phyloP scores from a whole-genome alignment of 2,797 vertebrate species.

The Sparus aurata region DNA sequence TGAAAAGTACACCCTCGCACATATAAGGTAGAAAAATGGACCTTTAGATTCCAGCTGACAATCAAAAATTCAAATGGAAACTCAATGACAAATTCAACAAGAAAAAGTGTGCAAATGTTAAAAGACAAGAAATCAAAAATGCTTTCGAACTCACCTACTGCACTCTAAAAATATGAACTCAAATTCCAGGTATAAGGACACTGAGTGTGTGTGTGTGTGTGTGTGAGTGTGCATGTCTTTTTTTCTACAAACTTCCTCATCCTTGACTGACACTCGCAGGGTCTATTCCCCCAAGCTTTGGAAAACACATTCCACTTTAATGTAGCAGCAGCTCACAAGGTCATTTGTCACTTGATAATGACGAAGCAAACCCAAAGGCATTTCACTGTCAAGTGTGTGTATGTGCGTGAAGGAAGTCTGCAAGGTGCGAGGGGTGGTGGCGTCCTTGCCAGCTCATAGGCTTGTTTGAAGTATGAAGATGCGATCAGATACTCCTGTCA shows the following conservation, averaged over 20 bases:
- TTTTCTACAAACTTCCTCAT: slow-evolving; percentile 55
- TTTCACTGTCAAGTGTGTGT: slow-evolving; percentile 50
- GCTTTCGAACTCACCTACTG: slow-evolving; percentile 16
- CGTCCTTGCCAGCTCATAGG: slow-evolving; percentile 51
- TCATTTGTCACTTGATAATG: slow-evolving; percentile 80
- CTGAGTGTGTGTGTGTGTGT: background rate
- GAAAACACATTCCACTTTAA: slow-evolving; percentile 79
- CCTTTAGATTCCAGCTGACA: background rate
- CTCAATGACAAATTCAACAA: background rate
- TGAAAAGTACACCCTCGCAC: background rate
- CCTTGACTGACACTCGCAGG: slow-evolving; percentile 61
- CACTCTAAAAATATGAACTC: slow-evolving; percentile 12
- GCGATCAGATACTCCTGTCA: slow-evolving; percentile 25
- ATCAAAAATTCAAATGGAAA: background rate
- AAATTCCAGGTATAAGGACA: background rate
- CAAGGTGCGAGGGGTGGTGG: slow-evolving; percentile 33
- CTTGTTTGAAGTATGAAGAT: slow-evolving; percentile 54
- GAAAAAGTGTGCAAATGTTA: background rate
- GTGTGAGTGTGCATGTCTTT: slow-evolving; percentile 15
- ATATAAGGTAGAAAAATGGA: background rate
- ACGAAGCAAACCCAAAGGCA: slow-evolving; percentile 75
- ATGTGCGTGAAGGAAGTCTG: slow-evolving; percentile 20
- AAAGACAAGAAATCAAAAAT: background rate
- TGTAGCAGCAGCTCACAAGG: slow-evolving; percentile 71
- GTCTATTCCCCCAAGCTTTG: slow-evolving; percentile 69